Percentiles rank a stretch among this genome's conserved stretches.
Conservation (phyloP, 2,888 invertebrate genomes). For the Tetrapedia diversipes region DNA sequence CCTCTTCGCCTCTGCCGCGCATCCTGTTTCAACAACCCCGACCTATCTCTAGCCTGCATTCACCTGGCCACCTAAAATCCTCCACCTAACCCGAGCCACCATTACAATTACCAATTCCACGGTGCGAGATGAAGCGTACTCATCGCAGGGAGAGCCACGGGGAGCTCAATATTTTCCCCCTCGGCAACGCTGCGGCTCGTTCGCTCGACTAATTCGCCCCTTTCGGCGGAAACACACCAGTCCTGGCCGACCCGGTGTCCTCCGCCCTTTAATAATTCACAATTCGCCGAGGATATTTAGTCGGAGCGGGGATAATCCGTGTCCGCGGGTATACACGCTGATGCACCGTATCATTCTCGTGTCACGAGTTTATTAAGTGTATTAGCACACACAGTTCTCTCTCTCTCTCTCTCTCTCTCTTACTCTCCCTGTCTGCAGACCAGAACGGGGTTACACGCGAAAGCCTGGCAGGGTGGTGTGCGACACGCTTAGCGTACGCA, state of each 20-base stretch:
- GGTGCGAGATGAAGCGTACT: slow-evolving; percentile 4
- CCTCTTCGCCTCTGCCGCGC: no score
- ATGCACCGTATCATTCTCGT: slow-evolving; percentile 56
- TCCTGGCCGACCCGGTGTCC: not conserved
- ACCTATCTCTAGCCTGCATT: no score
- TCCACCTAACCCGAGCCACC: not conserved
- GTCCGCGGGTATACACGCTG: slow-evolving; percentile 15
- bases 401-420: not conserved
- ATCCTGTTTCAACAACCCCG: not conserved
- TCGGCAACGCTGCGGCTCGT: not conserved
- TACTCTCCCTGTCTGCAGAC: not conserved
- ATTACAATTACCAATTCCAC: slow-evolving; percentile 20
- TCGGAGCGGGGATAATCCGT: slow-evolving; percentile 10
- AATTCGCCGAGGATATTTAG: slow-evolving; percentile 35
- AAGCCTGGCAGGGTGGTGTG: no score
- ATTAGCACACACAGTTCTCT: slow-evolving; percentile 40
- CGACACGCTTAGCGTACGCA: no score
- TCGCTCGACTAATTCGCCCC: slow-evolving; percentile 12
- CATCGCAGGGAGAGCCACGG: not conserved
- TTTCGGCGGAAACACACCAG: slow-evolving; percentile 4
- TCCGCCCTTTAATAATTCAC: slow-evolving; percentile 40
- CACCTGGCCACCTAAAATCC: not conserved
- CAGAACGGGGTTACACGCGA: no score
- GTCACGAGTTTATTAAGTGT: slow-evolving; percentile 59
- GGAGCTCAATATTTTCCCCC: slow-evolving; percentile 11